Evolutionary conservation across 2,113 vertebrate genomes (phyloP).

Genomic region (Amblyopsis rosae): DNA sequence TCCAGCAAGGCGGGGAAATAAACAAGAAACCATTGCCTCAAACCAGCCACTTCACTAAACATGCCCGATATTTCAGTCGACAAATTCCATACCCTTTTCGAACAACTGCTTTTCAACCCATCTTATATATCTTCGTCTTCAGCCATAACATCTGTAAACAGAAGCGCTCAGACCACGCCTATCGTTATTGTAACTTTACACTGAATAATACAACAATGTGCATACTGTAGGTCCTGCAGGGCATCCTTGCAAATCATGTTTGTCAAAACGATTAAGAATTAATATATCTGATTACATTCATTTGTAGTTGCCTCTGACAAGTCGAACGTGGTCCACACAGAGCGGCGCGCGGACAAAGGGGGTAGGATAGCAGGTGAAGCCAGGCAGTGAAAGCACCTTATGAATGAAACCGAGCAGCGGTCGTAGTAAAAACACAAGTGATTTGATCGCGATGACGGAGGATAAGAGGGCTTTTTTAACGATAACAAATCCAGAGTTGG

Average conservation of each 20-base stretch:
- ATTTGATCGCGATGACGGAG: constrained; percentile 76
- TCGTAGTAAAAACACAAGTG: constrained; percentile 81
- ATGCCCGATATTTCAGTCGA: constrained; percentile 28
- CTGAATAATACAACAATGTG: constrained; percentile 45
- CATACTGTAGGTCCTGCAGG: constrained; percentile 18
- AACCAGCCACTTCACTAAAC: constrained; percentile 7
- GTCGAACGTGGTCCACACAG: constrained; percentile 43
- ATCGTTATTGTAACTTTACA: constrained; percentile 71
- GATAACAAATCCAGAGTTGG: constrained; percentile 64
- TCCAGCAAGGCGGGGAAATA: constrained; percentile 39
- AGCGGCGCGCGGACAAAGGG: constrained; percentile 62
- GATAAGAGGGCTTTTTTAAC: constrained; percentile 72
- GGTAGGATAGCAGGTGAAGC: constrained; percentile 75
- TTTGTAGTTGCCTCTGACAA: constrained; percentile 41
- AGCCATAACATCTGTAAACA: constrained; percentile 72
- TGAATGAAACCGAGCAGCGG: constrained; percentile 82
- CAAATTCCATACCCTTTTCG: constrained; percentile 46
- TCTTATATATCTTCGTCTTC: constrained; percentile 73
- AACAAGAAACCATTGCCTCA: constrained; percentile 43
- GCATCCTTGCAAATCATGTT: constrained; percentile 31
- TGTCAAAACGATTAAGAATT: constrained; percentile 30
- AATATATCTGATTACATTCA: constrained; percentile 31
- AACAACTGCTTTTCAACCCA: constrained; percentile 71
- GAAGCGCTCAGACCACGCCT: constrained; percentile 75
- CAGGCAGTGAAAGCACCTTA: constrained; percentile 73